Base-by-base conservation (phyloP, 2,888 invertebrate genomes). In the Volucella inanis region DNA sequence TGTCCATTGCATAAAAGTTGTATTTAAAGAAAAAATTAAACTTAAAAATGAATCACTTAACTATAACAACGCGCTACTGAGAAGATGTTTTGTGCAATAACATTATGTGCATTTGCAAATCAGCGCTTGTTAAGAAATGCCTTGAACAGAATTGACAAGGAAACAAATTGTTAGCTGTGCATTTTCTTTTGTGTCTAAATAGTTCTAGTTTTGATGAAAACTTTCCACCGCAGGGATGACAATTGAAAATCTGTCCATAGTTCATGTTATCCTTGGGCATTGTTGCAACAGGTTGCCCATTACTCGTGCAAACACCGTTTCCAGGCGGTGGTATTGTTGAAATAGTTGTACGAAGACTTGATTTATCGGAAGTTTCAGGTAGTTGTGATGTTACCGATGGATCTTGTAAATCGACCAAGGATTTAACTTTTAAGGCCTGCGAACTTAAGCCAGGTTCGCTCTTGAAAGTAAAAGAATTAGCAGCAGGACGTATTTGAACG, bases 41-140 rank as follows among this genome's bases (percentile, higher is more conserved):
- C 31, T 31, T 31, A 31, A 31, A 31, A 31, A 31, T 31, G 6
- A 31, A 0, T 47, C 6, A 39, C 14, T 52, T 39, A 6, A 1
- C 8, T 38, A 45, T 38, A 39, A 43, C 9, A 64, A 38, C 11
- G 49, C 10, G 41, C 50, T 76, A 70, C 22, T 76, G 78, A 15
- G 31, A 31, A 31, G 31, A 31, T 31, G 31, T 31, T 31, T 87
- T 81, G 68, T 89, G 89, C 67, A 87, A 67, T 43, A 88, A 75
- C 83, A 87, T 85, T 22, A 88, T 87, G 65, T 89, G 89, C 85
- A 88, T 85, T 67, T 89, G 88, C 41, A 88, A 67, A 77, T 89
- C 89, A 47, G 87, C 87, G 55, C 87, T 88, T 8, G 88, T 88
- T 2, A 87, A 59, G 22, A 89, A 88, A 41, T 87, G 86, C 18